These are phyloP conservation scores for Crypturellus tataupa DNA, from an alignment of 2,797 vertebrate genomes.

Conservation along the genomic window DNA sequence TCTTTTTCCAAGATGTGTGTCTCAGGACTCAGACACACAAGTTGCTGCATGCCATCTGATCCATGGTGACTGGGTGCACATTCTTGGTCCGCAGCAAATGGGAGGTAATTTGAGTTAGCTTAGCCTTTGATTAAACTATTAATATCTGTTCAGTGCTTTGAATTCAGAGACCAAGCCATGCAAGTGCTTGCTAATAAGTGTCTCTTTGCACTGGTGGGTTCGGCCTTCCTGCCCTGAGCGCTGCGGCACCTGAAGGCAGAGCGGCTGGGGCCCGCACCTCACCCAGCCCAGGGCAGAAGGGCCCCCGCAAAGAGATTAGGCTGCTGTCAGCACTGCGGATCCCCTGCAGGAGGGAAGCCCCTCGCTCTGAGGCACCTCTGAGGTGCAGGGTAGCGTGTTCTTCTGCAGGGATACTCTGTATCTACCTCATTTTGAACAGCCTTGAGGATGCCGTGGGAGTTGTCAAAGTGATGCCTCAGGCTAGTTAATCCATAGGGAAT, in stretches of 20 bases:
- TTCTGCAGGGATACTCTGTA: background rate
- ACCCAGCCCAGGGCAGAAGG: conserved; percentile 11
- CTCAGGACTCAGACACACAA: conserved; percentile 9
- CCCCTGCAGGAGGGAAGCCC: background rate
- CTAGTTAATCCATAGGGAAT: background rate
- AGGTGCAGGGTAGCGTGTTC: background rate
- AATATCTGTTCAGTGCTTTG: conserved; percentile 67
- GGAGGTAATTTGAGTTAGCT: conserved; percentile 74
- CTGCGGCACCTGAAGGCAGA: background rate
- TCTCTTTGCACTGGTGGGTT: background rate
- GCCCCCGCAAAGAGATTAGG: background rate
- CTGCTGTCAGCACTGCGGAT: background rate
- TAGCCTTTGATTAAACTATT: conserved; percentile 75
- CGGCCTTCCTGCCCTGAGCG: background rate
- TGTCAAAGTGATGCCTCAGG: background rate
- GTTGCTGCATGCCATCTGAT: conserved; percentile 62
- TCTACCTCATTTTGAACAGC: background rate
- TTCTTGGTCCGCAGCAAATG: conserved; percentile 68
- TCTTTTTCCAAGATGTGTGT: conserved; percentile 70
- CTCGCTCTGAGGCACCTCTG: background rate
- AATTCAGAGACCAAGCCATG: conserved; percentile 10
- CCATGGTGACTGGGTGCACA: conserved; percentile 30
- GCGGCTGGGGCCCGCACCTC: background rate
- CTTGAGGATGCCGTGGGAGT: background rate
- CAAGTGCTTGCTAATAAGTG: background rate